Conservation (phyloP, 1,140 invertebrate genomes). For the Andricus grossulariae region DNA sequence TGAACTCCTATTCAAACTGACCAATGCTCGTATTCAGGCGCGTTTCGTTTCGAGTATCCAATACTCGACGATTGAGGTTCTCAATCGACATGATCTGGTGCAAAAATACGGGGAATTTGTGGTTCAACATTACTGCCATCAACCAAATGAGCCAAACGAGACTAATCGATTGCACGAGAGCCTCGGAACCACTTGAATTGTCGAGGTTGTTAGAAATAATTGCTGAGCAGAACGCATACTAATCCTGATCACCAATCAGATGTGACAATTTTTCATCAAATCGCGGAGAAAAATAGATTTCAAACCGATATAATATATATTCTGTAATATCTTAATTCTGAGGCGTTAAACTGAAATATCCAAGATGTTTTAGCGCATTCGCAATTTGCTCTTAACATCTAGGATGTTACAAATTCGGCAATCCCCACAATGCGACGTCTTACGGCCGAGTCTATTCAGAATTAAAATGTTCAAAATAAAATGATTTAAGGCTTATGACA, state of each 20-base stretch:
- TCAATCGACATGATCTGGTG: slow-evolving; percentile 20
- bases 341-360: too few relatives aligned
- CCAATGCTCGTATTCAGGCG: slow-evolving; percentile 49
- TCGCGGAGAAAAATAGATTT: too few relatives aligned
- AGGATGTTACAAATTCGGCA: too few relatives aligned
- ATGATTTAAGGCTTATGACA: too few relatives aligned
- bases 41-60: slow-evolving; percentile 44
- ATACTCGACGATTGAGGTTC: slow-evolving; percentile 31
- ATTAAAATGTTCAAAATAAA: too few relatives aligned
- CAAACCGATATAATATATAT: too few relatives aligned
- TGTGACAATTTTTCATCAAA: background rate
- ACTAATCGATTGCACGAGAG: slow-evolving; percentile 47
- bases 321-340: too few relatives aligned
- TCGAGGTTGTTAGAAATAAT: slow-evolving; percentile 59
- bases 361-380: too few relatives aligned
- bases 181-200: slow-evolving; percentile 51
- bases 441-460: too few relatives aligned
- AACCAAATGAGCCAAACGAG: slow-evolving; percentile 28
- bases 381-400: too few relatives aligned
- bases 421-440: too few relatives aligned
- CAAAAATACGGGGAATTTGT: slow-evolving; percentile 14
- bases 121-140: slow-evolving; percentile 20
- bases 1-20: slow-evolving; percentile 52
- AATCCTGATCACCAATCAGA: slow-evolving; percentile 5
- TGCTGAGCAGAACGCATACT: slow-evolving; percentile 45